Evolutionary conservation across 2,888 invertebrate species (phyloP), one percentile per base, ranked within the genome.

Genomic region (Spicauda simplicius): DNA sequence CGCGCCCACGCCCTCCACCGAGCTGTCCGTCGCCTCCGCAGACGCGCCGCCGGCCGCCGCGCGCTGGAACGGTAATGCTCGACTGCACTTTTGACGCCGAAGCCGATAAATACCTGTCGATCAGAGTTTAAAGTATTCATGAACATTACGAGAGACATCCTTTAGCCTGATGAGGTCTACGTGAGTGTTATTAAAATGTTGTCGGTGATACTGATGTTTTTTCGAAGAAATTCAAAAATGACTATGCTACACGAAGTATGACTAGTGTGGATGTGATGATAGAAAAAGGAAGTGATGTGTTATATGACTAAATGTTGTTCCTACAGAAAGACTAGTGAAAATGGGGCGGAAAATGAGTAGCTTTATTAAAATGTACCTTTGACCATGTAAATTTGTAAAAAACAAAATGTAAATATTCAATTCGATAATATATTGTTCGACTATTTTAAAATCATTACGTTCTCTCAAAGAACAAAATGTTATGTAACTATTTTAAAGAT

Each of bases 31-130:
- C 37, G 71, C 74, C 64, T 76, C 77, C 59, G 71, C 73, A 45
- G 79, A 76, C 65, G 75, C 76, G 60, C 70, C 75, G 69, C 79
- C 69, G 71, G 72, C 80, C 20, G 80, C 80, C 63, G 73, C 76
- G 63, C 80, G 82, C 56, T 83, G 83, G 81, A 85, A 85, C 78
- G 86, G 86, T 5, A 76, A 79, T 72, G 74, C 83, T 55, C 78
- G 82, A 20, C 73, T 75, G 7, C 85, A 82, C 70, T 85, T 85
- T 77, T 85, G 82, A 73, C 75, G 74, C 55, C 71, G 68, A 54
- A 67, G 71, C 59, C 66, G 67, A 37, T 70, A 69, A 64, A n/a
- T 18, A 3, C n/a, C 14, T 0, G 11, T 52, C 53, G 50, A 52
- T 61, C 55, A 64, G n/a, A 45, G n/a, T n/a, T 45, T 45, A n/a